Evolutionary conservation across 2,113 vertebrate genomes (phyloP).

Genomic region (Ahaetulla prasina): DNA sequence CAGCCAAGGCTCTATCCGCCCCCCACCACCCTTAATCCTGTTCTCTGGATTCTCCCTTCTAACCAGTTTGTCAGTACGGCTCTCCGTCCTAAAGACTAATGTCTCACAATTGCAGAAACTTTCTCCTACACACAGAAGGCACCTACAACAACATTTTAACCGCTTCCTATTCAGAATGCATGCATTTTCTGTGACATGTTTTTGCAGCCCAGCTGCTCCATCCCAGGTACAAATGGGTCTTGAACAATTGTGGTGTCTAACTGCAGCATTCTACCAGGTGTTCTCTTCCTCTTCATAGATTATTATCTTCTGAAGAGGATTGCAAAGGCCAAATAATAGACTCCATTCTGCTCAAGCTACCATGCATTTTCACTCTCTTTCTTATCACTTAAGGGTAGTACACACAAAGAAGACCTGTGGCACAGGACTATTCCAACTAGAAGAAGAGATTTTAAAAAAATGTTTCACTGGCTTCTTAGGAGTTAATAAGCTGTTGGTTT

Average conservation of each 20-base stretch:
- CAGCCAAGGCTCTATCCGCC: background rate
- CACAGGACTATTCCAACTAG: background rate
- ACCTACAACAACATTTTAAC: background rate
- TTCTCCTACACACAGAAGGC: background rate
- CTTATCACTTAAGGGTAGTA: background rate
- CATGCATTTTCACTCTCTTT: background rate
- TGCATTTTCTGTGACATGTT: background rate
- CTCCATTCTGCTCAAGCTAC: background rate
- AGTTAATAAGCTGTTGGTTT: background rate
- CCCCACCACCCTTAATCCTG: background rate
- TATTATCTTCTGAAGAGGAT: background rate
- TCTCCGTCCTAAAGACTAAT: background rate
- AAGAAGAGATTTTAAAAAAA: background rate
- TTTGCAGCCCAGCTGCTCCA: background rate
- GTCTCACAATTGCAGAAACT: background rate
- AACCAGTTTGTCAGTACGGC: background rate
- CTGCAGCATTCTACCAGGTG: background rate
- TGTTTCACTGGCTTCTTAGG: background rate
- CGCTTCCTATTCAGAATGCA: background rate
- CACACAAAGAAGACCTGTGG: background rate
- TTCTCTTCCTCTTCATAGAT: background rate
- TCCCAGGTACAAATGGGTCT: background rate
- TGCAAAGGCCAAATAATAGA: background rate
- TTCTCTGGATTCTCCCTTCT: background rate
- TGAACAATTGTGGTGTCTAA: background rate